Evolutionary conservation across 2,797 vertebrate genomes (phyloP).

Genomic region (Nasua narica): DNA sequence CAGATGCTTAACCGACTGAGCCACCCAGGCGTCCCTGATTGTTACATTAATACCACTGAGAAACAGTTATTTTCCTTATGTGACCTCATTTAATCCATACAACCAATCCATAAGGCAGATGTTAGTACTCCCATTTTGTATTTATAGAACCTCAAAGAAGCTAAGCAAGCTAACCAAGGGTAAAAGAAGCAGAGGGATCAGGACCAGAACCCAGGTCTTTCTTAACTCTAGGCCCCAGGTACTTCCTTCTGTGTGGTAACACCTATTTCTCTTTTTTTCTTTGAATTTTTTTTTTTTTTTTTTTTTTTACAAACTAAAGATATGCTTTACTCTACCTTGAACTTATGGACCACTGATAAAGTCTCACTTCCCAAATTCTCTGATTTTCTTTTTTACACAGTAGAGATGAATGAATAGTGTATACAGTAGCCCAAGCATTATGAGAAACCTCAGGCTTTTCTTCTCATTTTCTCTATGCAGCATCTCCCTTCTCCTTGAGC

Average conservation of each 20-base stretch:
- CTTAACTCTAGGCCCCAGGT: background rate
- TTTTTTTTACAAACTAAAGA: background rate
- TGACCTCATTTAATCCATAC: conserved; percentile 6
- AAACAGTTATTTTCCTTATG: background rate
- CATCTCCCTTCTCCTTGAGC: background rate
- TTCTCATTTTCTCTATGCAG: background rate
- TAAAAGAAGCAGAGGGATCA: background rate
- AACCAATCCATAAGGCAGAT: background rate
- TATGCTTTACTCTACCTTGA: background rate
- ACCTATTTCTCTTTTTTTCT: background rate
- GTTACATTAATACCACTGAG: background rate
- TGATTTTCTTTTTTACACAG: background rate
- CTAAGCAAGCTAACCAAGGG: background rate
- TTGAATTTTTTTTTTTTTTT: background rate
- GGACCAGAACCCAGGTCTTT: background rate
- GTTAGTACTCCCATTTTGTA: background rate
- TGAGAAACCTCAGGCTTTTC: background rate
- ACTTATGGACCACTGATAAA: background rate
- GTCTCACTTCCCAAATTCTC: background rate
- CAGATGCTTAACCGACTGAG: too few relatives aligned
- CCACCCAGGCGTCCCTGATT: background rate
- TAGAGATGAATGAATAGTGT: background rate
- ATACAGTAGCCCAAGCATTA: background rate
- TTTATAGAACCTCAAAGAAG: conserved; percentile 2
- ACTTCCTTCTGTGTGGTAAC: background rate